Evolutionary conservation across 1,140 invertebrate species (phyloP).

Genomic region (Drosophila arawakana): DNA sequence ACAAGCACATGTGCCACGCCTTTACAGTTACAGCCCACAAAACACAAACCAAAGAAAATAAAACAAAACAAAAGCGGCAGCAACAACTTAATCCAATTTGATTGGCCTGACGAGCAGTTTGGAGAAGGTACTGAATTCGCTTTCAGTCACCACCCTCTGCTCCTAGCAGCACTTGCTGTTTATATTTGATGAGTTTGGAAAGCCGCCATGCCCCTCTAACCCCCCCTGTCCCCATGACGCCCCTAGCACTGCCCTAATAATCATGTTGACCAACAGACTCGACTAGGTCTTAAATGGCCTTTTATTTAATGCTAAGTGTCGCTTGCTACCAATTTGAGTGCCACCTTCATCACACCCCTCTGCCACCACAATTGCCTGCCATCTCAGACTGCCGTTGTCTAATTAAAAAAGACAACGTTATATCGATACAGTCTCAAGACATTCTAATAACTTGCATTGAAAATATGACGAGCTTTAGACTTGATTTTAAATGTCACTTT

Average conservation of each 20-base stretch:
- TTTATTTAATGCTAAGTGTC: constrained; percentile 78
- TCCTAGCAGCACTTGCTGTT: constrained; percentile 24
- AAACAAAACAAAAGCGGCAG: constrained; percentile 49
- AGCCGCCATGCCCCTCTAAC: neutral
- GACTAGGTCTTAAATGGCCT: constrained; percentile 73
- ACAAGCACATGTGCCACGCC: constrained; percentile 7
- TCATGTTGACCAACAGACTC: constrained; percentile 29
- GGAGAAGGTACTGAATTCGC: constrained; percentile 1
- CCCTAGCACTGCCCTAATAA: constrained; percentile 10
- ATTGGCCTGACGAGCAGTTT: constrained; percentile 57
- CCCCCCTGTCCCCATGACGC: neutral
- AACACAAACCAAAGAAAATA: constrained; percentile 15
- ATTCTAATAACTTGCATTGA: constrained; percentile 33
- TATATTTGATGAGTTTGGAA: constrained; percentile 38
- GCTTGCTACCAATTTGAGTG: constrained; percentile 35
- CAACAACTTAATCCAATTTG: constrained; percentile 82
- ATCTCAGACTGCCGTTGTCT: constrained; percentile 19
- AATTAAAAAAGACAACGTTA: constrained; percentile 53
- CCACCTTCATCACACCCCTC: neutral
- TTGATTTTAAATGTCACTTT: constrained; percentile 6
- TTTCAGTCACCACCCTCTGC: neutral
- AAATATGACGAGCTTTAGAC: constrained; percentile 19
- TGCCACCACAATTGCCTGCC: neutral
- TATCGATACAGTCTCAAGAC: constrained; percentile 47
- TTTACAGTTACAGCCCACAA: constrained; percentile 12